Conservation (phyloP, 2,888 invertebrate genomes). For the Lasioglossum pauxillum region DNA sequence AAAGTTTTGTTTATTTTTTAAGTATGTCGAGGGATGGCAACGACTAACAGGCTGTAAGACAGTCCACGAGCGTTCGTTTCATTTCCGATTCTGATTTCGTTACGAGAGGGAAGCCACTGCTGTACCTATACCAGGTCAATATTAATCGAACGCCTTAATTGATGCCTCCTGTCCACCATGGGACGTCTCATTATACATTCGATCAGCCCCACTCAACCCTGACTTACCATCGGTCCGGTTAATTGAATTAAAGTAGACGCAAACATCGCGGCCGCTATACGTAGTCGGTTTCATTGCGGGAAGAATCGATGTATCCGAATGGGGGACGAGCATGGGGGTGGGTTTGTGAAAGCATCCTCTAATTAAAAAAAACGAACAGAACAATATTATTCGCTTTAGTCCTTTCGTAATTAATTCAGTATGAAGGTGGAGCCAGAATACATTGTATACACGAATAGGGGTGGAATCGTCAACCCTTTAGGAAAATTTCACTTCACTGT, state of each 20-base stretch:
- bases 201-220: background rate
- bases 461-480: background rate
- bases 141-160: conserved; percentile 18
- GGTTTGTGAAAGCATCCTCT: background rate
- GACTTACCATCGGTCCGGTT: conserved; percentile 6
- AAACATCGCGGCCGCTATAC: background rate
- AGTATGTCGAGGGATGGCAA: background rate
- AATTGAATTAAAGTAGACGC: conserved; percentile 27
- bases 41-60: background rate
- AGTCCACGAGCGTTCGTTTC: background rate
- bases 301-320: background rate
- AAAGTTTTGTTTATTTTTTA: too few relatives aligned
- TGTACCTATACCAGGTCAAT: background rate
- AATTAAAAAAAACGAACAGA: background rate
- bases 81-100: conserved; percentile 12
- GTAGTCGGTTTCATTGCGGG: background rate
- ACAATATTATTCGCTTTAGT: background rate
- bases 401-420: background rate
- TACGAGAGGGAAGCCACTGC: background rate
- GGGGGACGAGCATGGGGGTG: background rate
- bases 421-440: background rate
- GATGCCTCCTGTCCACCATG: background rate
- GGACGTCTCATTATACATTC: conserved; percentile 13
- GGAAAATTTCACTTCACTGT: background rate
- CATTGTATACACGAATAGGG: background rate